Conservation (phyloP, 2,888 invertebrate species). For the Synanthedon myopaeformis region DNA sequence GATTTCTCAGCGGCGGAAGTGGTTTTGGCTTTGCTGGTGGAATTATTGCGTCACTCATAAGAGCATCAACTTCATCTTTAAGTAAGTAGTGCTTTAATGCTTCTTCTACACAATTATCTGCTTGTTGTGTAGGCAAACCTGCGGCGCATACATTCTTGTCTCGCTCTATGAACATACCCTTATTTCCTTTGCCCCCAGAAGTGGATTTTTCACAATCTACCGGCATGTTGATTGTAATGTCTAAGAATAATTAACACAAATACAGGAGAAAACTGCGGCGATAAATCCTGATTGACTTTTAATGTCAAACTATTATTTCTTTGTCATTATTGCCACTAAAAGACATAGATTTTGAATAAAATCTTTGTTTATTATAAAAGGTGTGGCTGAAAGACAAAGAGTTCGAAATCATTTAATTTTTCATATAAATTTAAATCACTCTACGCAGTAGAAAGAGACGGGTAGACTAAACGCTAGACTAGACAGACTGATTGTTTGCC, state of each 20-base stretch:
- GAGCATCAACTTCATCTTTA: constrained; percentile 47
- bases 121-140: constrained; percentile 41
- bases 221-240: constrained; percentile 22
- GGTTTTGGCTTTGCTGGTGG: constrained; percentile 33
- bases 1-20: constrained; percentile 34
- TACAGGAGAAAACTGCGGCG: too few species aligned
- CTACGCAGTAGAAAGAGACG: too few species aligned
- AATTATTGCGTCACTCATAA: constrained; percentile 40
- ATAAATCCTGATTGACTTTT: too few species aligned
- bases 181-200: constrained; percentile 51
- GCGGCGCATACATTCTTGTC: constrained; percentile 45
- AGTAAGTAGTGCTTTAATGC: constrained; percentile 40
- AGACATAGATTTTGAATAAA: too few species aligned
- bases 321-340: too few species aligned
- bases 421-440: too few species aligned
- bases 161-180: constrained; percentile 45
- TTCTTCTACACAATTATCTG: constrained; percentile 26
- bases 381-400: too few species aligned
- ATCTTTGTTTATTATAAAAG: too few species aligned
- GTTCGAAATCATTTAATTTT: too few species aligned
- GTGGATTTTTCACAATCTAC: constrained; percentile 36
- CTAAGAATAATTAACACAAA: neutral
- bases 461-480: too few species aligned
- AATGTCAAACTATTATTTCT: too few species aligned
- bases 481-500: too few species aligned